Evolutionary conservation across 2,888 invertebrate genomes (phyloP).

Genomic region (Cetonia aurata): DNA sequence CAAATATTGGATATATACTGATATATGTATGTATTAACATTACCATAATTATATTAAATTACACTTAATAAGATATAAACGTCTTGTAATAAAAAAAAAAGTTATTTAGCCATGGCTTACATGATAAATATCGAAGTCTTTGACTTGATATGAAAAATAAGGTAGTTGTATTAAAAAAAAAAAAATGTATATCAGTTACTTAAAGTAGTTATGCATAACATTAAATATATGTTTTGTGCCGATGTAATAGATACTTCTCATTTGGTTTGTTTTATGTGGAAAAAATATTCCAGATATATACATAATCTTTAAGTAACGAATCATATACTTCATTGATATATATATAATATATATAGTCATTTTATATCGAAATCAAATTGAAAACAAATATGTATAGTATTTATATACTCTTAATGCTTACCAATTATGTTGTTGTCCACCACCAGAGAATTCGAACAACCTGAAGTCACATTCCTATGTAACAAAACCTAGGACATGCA

Average conservation of each 20-base stretch:
- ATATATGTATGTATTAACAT: slow-evolving; percentile 29
- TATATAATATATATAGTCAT: slow-evolving; percentile 15
- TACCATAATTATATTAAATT: slow-evolving; percentile 26
- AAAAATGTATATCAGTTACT: slow-evolving; percentile 14
- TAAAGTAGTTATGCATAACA: slow-evolving; percentile 18
- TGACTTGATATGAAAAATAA: slow-evolving; percentile 27
- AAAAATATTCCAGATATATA: slow-evolving; percentile 2
- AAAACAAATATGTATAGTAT: slow-evolving; percentile 27
- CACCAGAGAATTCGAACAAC: slow-evolving; percentile 38
- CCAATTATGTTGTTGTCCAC: slow-evolving; percentile 41
- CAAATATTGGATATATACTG: slow-evolving; percentile 38
- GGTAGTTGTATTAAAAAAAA: background rate
- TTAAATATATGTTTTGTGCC: background rate
- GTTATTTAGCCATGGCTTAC: too few species aligned
- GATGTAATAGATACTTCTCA: too few species aligned
- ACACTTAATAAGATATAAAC: slow-evolving; percentile 24
- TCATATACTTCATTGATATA: slow-evolving; percentile 25
- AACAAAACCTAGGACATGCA: slow-evolving; percentile 47
- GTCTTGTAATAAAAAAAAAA: slow-evolving; percentile 26
- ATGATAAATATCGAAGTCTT: slow-evolving; percentile 5
- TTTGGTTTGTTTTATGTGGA: background rate
- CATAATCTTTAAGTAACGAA: slow-evolving; percentile 33
- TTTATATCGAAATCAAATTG: slow-evolving; percentile 27
- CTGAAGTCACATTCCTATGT: slow-evolving; percentile 45
- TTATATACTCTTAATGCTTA: slow-evolving; percentile 34